These are phyloP conservation scores for Nibea coibor DNA, from an alignment of 2,113 vertebrate genomes.

Conservation along the genomic window DNA sequence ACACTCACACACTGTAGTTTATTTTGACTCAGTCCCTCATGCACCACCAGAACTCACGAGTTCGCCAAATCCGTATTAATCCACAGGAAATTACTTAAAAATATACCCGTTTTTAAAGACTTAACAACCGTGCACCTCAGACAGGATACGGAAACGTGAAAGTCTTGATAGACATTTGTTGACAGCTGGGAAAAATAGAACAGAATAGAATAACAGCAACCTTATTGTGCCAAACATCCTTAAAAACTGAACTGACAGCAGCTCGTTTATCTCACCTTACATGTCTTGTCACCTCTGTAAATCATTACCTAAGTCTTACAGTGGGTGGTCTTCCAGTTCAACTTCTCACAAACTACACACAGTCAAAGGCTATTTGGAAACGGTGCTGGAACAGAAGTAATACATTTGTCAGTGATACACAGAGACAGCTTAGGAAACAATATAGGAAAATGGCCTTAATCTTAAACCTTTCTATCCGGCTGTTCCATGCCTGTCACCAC, in stretches of 20 bases:
- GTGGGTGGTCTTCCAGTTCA: conserved; percentile 33
- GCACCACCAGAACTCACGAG: not conserved
- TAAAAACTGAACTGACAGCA: conserved; percentile 10
- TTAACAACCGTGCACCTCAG: too few species aligned
- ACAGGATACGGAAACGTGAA: not conserved
- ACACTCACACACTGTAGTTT: not conserved
- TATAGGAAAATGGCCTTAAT: conserved; percentile 77
- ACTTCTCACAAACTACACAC: conserved; percentile 33
- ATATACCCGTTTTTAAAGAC: not conserved
- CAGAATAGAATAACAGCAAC: not conserved
- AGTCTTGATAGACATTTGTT: not conserved
- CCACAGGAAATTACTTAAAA: not conserved
- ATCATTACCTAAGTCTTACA: conserved; percentile 39
- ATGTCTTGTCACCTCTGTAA: conserved; percentile 43
- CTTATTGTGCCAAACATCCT: conserved; percentile 6
- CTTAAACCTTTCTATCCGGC: conserved; percentile 74
- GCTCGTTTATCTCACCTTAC: not conserved
- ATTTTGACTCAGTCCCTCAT: not conserved
- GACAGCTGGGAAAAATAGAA: not conserved
- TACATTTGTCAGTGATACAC: conserved; percentile 56
- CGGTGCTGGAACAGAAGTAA: conserved; percentile 62
- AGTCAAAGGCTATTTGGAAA: conserved; percentile 67
- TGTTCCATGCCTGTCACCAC: conserved; percentile 51
- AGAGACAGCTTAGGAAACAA: conserved; percentile 77
- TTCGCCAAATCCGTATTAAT: not conserved